Evolutionary conservation across 1,140 invertebrate species (phyloP), one percentile per base, ranked within the genome.

Genomic region (Cotesia typhae): DNA sequence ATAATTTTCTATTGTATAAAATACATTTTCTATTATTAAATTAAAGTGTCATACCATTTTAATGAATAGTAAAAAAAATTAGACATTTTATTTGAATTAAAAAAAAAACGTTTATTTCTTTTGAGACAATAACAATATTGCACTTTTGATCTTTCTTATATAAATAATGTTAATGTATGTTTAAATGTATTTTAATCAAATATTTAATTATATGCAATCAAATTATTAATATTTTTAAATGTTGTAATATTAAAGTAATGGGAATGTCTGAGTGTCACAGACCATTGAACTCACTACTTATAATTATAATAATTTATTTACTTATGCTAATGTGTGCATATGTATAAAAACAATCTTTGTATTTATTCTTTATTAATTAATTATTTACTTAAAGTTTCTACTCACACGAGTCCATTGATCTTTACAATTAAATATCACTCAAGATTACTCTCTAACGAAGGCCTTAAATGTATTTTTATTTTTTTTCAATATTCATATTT

Each of bases 111-210:
- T 57, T 20, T 20, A 57, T 55, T 10, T n/a, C 0, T 20, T 17
- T 20, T 47, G 0, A 57, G 0, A 57, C 7, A 6, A 10, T 4
- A 35, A 28, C 28, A 28, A 35, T 10, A 35, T 60, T 60, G 59
- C 59, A 35, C 59, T 60, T 60, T 60, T 36, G 59, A 60, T 60
- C 59, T 60, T 60, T 60, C 9, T 28, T 60, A 60, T 1, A 60
- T 60, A 60, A 60, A 60, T 36, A 7, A 6, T 20, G 28, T 1
- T 20, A 7, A 57, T 57, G 5, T 12, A 12, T 57, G n/a, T 35
- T 28, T 28, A 12, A 12, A 36, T 60, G 4, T 9, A 60, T 60
- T 60, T 36, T 60, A 36, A 60, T 60, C 59, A 60, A 60, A 6
- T 60, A 55, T 60, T 28, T 60, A 6, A 28, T 36, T 60, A 36